Base-by-base conservation (phyloP, 1,140 invertebrate species). In the Paralvinella palmiformis region DNA sequence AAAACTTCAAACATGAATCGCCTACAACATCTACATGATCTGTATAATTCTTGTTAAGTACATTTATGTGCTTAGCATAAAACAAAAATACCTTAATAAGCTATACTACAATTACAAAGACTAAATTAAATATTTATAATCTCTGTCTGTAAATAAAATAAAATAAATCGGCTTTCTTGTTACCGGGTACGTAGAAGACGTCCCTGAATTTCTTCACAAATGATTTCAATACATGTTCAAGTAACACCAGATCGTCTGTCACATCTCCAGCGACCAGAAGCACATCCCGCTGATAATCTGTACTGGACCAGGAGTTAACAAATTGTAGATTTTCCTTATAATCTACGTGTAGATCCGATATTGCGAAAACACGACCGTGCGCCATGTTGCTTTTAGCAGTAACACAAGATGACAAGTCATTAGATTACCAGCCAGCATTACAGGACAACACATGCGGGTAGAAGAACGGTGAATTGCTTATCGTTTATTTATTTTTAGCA, bases 141-240 rank as follows among this genome's bases (percentile, higher is more conserved):
- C n/a, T n/a, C 44, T 48, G 27, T 2, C 10, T 2, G 44, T 48
- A 20, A 20, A 48, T 10, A n/a, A 2, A 20, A 48, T 24, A 48
- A 20, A 10, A 20, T 3, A 20, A 10, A 10, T 10, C 20, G n/a
- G 44, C 44, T 15, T 22, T 29, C 44, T 20, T 3, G 22, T 62
- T 58, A 65, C 64, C 66, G 41, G 64, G 64, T 4, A 69, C 67
- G 53, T 63, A 69, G 36, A 66, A 69, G 1, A 69, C 67, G 44
- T 62, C 45, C 20, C n/a, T 32, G 56, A 69, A 69, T 15, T 36
- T 61, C 5, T 36, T 13, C 17, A 24, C 52, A 17, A 69, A 52
- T 15, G 33, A 20, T 37, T 63, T 32, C 13, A 69, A 55, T 13
- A 59, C 64, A 15, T 36, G n/a, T 50, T 66, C 56, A 6, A 69